Evolutionary conservation across 2,113 vertebrate species (phyloP), one percentile per base, ranked within the genome.

Genomic region (Mystacornis crossleyi): DNA sequence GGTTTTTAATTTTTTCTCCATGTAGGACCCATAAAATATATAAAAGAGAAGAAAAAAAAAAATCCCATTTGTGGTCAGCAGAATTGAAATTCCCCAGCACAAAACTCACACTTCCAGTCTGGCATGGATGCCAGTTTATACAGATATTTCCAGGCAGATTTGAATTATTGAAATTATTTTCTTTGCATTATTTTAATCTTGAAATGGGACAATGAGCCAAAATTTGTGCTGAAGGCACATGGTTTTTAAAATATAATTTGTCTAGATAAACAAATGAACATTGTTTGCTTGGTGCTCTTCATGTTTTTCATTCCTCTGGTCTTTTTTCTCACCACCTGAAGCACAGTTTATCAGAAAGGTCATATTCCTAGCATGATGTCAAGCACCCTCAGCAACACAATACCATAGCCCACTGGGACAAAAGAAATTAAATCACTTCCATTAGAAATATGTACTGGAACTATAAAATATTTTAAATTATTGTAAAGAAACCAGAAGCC

Each of bases 381-480:
- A 13, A 36, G 50, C n/a, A 47, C 12, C 13, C 23, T 50, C 3
- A 5, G 29, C 5, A 84, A 36, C 43, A 69, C 0, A 0, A 69
- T 14, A 31, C 17, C 4, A 1, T 24, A 67, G 10, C 26, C 43
- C 15, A 26, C 7, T 4, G 7, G 4, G 3, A 1, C 1, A 40
- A 71, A 66, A 80, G 18, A 51, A 67, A 69, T 43, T 12, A 60
- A 36, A 47, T 40, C 45, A 29, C 66, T 36, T 60, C 14, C 26
- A 60, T 51, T 45, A 51, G 33, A 77, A 77, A 86, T 36, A 21
- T 18, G 6, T 12, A 36, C 18, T 67, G 9, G 14, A 43, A 43
- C 71, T 33, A 33, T 15, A 77, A 36, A 38, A 31, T 60, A 69
- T 28, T 58, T 77, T 45, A 60, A 28, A 53, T 51, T 77, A 33